Evolutionary conservation across 2,888 invertebrate species (phyloP), one percentile per base, ranked within the genome.

Genomic region (Cephalotes varians): DNA sequence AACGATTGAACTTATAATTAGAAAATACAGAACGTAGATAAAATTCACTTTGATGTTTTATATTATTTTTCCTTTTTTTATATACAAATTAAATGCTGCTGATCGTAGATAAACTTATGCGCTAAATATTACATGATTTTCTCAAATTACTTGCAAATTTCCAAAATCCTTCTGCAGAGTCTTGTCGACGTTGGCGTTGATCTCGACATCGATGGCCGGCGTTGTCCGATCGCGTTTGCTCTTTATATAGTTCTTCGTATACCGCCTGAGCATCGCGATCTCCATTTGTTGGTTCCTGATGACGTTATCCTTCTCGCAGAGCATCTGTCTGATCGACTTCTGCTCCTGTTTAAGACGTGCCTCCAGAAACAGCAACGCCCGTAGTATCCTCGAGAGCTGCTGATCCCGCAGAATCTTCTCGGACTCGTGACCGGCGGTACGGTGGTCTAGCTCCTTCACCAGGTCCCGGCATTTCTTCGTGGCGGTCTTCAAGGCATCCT

Each of bases 291-390:
- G 97, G 81, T 96, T 95, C 91, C 96, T 96, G 84, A 97, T 97
- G 65, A 97, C 96, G 91, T 96, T 96, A 92, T 97, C 97, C 92
- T 97, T 97, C 92, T 97, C 97, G 84, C 96, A 95, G 25, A 97
- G 95, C 71, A 96, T 96, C 80, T 96, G 96, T 83, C 96, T 96
- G 87, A 97, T 97, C 90, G 96, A 96, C 90, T 96, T 96, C 92
- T 97, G 97, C 93, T 97, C 97, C 92, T 97, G 96, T 67, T 96
- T 96, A 34, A 97, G 95, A 10, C 97, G 95, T 10, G 97, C 96
- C 93, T 97, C 97, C 71, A 97, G 96, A 56, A 97, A 96, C 56
- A 97, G 95, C 81, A 97, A 94, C 4, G 97, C 97, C 65, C 97
- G 95, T 9, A 97, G 95, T 40, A 97, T 96, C 86, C 96, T 95